A percentile compares a stretch with the other conserved stretches of the same genome.
These are phyloP conservation scores for Zophobas atratus DNA, from an alignment of 1,140 invertebrate genomes.

Conservation along the genomic window DNA sequence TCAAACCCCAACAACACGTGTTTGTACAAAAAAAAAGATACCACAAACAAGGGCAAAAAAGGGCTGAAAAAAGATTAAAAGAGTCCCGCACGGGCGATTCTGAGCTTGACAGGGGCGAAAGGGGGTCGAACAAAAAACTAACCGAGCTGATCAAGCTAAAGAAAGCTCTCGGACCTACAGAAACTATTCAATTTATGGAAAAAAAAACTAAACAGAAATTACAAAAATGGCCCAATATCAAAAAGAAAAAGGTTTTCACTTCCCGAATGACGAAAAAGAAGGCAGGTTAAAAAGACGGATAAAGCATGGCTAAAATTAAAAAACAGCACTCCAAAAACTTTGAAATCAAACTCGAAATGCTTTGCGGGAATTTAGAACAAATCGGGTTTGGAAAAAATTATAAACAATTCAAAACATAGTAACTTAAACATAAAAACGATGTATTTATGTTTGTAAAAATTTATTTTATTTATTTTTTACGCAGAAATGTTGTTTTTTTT, in stretches of 20 bases:
- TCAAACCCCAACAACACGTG: constrained; percentile 81
- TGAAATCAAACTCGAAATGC: constrained; percentile 92
- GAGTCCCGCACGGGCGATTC: constrained; percentile 72
- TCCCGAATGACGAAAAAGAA: constrained; percentile 74
- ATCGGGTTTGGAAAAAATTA: constrained; percentile 87
- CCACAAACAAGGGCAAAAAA: constrained; percentile 78
- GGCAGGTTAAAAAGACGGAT: constrained; percentile 79
- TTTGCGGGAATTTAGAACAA: constrained; percentile 94
- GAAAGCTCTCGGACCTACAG: constrained; percentile 80
- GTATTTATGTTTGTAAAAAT: no score
- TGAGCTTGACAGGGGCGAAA: constrained; percentile 86
- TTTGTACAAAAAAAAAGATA: constrained; percentile 78
- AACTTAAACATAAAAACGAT: no score
- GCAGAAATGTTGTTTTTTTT: no score
- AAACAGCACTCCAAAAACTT: constrained; percentile 84
- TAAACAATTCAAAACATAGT: no score
- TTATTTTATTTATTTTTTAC: no score
- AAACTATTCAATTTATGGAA: constrained; percentile 83
- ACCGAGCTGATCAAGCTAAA: constrained; percentile 79
- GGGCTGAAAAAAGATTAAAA: constrained; percentile 76
- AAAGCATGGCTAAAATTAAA: constrained; percentile 83
- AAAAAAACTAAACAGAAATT: constrained; percentile 76
- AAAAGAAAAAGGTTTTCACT: constrained; percentile 64
- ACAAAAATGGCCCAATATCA: constrained; percentile 70
- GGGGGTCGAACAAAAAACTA: constrained; percentile 82